Percentiles rank a stretch among this genome's conserved stretches.
phyloP scores from a whole-genome alignment of 2,888 invertebrate genomes.

The Lithophane semibrunnea region DNA sequence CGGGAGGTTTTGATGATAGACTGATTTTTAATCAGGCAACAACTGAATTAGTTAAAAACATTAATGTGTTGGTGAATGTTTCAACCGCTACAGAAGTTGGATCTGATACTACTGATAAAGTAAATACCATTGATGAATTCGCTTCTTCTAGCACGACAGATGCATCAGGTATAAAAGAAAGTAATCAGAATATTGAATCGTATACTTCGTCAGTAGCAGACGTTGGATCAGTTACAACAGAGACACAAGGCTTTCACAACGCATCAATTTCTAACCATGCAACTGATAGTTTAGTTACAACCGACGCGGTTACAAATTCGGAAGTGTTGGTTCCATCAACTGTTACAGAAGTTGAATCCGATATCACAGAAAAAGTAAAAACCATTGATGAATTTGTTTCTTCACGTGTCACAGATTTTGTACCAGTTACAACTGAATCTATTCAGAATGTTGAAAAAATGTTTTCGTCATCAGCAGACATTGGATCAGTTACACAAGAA shows the following conservation, averaged over 20 bases:
- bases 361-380: slow-evolving; percentile 8
- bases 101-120: slow-evolving; percentile 11
- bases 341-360: not conserved
- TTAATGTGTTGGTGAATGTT: not conserved
- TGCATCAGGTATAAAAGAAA: slow-evolving; percentile 5
- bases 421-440: not conserved
- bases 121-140: not conserved
- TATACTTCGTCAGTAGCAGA: slow-evolving; percentile 13
- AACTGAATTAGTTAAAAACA: not conserved
- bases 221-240: not conserved
- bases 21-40: not conserved
- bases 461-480: not conserved
- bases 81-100: not conserved
- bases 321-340: slow-evolving; percentile 13
- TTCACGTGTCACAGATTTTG: slow-evolving; percentile 3
- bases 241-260: not conserved
- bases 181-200: not conserved
- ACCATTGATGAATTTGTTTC: not conserved
- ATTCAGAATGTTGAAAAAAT: not conserved
- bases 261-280: not conserved
- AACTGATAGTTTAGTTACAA: slow-evolving; percentile 3
- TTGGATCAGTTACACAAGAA: not conserved
- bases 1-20: not conserved
- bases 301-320: not conserved
- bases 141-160: slow-evolving; percentile 1